Base-by-base conservation (phyloP, 2,888 invertebrate genomes). In the Cosmia pyralina region DNA sequence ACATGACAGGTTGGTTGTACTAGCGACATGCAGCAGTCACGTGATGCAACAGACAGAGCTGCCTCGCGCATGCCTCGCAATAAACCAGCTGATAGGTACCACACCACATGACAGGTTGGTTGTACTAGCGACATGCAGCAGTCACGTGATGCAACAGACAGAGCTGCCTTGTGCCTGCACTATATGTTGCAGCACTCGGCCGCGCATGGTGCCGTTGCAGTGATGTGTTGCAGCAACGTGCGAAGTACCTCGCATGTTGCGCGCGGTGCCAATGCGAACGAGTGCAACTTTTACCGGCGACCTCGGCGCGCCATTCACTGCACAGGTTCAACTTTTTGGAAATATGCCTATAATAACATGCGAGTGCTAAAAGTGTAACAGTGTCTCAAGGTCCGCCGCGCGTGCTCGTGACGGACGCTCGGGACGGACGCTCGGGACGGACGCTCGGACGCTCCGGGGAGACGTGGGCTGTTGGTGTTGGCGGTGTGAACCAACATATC, bases 201-300 rank as follows among this genome's bases (percentile, higher is more conserved):
- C n/a, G 7, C n/a, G 5, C 41, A 8, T 11, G 19, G 4, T n/a
- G 19, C 8, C 6, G 52, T 28, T 52, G 34, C 41, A 13, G 58
- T 8, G 34, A 28, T 34, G 8, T 34, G 48, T n/a, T 6, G 5
- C 55, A 28, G 58, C 34, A 53, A 66, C 48, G 44, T 2, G 34
- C 3, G 11, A 28, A n/a, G 38, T 17, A 4, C 4, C 22, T 28
- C 62, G 52, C 41, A 19, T 46, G 58, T 52, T 28, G 62, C 63
- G 19, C 48, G 44, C 13, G 58, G 15, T 58, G 57, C 82, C 87
- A 87, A 84, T 82, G 86, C 34, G 71, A 85, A 84, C 87, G 74
- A 78, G 87, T 84, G 72, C 77, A 71, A 86, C 88, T 88, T 83
- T 85, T 86, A 86, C 88, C 75, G 59, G 28, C 60, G 86, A 82